phyloP scores from a whole-genome alignment of 2,113 vertebrate species.

The Notechis scutatus region DNA sequence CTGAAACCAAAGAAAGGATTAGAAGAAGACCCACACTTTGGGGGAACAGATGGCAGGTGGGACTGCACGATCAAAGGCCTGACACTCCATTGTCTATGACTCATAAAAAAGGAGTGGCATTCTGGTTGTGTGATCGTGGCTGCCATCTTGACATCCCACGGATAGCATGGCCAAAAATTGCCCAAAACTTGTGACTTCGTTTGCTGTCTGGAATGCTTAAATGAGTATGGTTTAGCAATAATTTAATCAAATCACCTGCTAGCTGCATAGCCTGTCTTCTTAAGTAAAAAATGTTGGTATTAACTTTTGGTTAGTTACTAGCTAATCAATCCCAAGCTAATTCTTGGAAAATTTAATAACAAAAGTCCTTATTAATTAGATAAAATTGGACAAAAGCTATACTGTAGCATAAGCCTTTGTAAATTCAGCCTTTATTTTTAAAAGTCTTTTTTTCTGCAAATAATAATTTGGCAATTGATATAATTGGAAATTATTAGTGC shows the following conservation, averaged over 20 bases:
- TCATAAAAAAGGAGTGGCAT: neutral
- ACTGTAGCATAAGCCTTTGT: neutral
- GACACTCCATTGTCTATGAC: neutral
- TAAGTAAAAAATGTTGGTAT: neutral
- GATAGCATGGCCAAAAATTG: neutral
- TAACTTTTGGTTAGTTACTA: neutral
- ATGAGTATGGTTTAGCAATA: neutral
- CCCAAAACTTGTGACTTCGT: neutral
- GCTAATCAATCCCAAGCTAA: neutral
- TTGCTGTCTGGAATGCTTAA: neutral
- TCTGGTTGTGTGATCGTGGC: neutral
- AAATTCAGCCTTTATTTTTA: neutral
- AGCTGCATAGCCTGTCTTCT: neutral
- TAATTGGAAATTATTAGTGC: neutral
- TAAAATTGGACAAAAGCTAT: neutral
- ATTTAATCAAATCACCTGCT: neutral
- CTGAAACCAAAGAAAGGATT: neutral
- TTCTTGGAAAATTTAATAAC: neutral
- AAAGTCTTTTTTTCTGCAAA: neutral
- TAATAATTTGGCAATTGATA: constrained; percentile 7
- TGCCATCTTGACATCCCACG: neutral
- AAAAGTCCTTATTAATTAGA: neutral
- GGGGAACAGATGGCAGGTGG: neutral
- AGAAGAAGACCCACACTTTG: neutral
- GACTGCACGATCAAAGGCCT: neutral